phyloP scores from a whole-genome alignment of 2,888 invertebrate genomes.

The Amblyjoppa proteus region DNA sequence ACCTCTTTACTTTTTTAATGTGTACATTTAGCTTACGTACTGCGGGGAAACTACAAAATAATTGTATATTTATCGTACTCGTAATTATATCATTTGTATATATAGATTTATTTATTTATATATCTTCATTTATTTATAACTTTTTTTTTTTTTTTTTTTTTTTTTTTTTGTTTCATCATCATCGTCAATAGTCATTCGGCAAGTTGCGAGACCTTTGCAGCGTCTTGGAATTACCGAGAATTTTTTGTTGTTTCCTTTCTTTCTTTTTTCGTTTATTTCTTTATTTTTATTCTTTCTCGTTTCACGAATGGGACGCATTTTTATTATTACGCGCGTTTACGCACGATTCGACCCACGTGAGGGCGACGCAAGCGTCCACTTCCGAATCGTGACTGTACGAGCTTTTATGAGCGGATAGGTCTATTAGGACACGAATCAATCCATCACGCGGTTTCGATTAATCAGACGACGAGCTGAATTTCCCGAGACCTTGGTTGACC shows the following conservation, averaged over 20 bases:
- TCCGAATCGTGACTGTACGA: constrained; percentile 35
- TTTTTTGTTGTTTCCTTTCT: constrained; percentile 34
- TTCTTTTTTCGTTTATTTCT: constrained; percentile 44
- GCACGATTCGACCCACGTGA: constrained; percentile 18
- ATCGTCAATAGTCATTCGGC: constrained; percentile 76
- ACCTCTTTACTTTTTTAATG: constrained; percentile 70
- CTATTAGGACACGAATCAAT: constrained; percentile 48
- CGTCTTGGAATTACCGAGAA: constrained; percentile 60
- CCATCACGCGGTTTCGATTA: constrained; percentile 48
- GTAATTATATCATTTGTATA: constrained; percentile 76
- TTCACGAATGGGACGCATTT: constrained; percentile 60
- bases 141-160: constrained; percentile 69
- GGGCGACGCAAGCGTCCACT: constrained; percentile 36
- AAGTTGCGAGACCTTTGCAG: constrained; percentile 73
- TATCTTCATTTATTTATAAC: constrained; percentile 77
- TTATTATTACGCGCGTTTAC: constrained; percentile 34
- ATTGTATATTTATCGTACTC: constrained; percentile 81
- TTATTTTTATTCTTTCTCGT: constrained; percentile 52
- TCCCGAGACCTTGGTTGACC: constrained; percentile 47
- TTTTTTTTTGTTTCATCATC: constrained; percentile 62
- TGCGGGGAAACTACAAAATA: constrained; percentile 84
- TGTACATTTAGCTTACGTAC: constrained; percentile 84
- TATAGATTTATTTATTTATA: constrained; percentile 82
- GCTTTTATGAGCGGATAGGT: constrained; percentile 24
- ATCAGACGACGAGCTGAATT: constrained; percentile 57